phyloP scores from a whole-genome alignment of 2,888 invertebrate species.

The Temnothorax rugatulus region DNA sequence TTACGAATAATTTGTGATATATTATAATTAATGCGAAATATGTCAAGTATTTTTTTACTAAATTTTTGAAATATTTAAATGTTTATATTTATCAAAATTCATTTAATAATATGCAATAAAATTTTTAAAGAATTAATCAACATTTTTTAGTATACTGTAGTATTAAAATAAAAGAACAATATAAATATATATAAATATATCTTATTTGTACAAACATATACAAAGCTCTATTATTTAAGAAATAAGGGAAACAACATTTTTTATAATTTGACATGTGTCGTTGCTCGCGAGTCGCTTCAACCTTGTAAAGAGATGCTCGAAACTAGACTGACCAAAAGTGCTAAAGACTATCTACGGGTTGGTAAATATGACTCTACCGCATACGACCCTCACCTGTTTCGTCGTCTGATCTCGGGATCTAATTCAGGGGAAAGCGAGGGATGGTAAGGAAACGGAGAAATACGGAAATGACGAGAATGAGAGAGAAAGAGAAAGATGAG shows the following conservation, averaged over 20 bases:
- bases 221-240: background rate
- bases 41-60: background rate
- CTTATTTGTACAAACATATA: background rate
- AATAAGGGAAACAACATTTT: background rate
- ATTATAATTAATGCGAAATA: background rate
- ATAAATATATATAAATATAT: background rate
- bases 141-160: background rate
- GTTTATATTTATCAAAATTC: background rate
- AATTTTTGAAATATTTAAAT: conserved; percentile 6
- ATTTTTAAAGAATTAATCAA: background rate
- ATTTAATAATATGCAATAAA: background rate
- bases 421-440: conserved; percentile 16
- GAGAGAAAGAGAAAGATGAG: conserved; percentile 48
- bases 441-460: conserved; percentile 40
- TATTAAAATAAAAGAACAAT: background rate
- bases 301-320: conserved; percentile 29
- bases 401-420: conserved; percentile 55
- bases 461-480: conserved; percentile 46
- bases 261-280: background rate
- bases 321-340: conserved; percentile 56
- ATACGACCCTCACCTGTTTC: conserved; percentile 58
- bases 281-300: conserved; percentile 1
- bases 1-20: background rate
- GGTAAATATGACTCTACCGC: conserved; percentile 61
- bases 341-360: conserved; percentile 40